These are phyloP conservation scores for Lysiphlebus fabarum DNA, from an alignment of 1,140 invertebrate species.

Conservation along the genomic window DNA sequence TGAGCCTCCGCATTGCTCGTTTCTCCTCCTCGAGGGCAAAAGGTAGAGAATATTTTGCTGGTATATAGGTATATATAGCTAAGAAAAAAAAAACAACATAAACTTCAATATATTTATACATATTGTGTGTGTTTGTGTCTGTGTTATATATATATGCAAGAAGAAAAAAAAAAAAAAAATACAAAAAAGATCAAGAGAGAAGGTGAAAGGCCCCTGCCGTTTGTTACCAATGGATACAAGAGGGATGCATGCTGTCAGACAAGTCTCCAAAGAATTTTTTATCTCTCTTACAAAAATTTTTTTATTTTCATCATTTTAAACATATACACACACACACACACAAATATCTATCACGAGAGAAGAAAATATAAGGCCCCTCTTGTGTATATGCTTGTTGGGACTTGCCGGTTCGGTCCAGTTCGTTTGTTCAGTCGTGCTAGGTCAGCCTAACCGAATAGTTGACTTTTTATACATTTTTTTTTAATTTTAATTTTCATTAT, in stretches of 20 bases:
- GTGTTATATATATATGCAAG: too few species aligned
- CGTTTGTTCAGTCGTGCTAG: constrained; percentile 49
- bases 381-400: background rate
- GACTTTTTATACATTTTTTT: too few species aligned
- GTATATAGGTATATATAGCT: too few species aligned
- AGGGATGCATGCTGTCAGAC: constrained; percentile 42
- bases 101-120: too few species aligned
- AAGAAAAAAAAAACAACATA: background rate
- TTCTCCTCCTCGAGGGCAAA: constrained; percentile 52
- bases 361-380: constrained; percentile 1
- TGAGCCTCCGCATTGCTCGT: constrained; percentile 56
- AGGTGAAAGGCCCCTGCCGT: constrained; percentile 30
- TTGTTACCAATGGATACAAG: constrained; percentile 48
- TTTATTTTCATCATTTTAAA: background rate
- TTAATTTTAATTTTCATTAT: too few species aligned
- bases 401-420: constrained; percentile 29
- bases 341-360: background rate
- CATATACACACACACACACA: background rate
- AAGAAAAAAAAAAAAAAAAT: background rate
- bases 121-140: background rate
- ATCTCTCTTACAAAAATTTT: constrained; percentile 25
- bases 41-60: constrained; percentile 55
- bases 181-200: constrained; percentile 15
- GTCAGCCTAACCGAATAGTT: constrained; percentile 47
- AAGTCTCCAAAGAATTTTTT: constrained; percentile 48